phyloP scores from a whole-genome alignment of 2,113 vertebrate genomes.

The Acinonyx jubatus region DNA sequence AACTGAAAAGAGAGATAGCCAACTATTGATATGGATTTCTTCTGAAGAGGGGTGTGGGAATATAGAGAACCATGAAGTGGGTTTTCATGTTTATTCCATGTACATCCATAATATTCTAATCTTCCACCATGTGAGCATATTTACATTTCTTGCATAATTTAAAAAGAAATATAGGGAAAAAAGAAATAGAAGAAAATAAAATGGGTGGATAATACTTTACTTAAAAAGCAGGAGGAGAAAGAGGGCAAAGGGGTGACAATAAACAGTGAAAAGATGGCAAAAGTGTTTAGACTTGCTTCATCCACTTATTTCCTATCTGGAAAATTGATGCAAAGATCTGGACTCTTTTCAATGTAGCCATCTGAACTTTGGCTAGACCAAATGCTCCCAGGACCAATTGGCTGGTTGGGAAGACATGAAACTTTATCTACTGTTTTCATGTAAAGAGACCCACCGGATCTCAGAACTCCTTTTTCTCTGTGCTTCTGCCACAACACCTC shows the following conservation, averaged over 20 bases:
- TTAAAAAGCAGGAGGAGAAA: background rate
- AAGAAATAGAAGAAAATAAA: background rate
- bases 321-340: background rate
- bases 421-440: background rate
- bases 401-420: background rate
- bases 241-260: background rate
- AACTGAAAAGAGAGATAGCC: background rate
- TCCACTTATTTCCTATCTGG: background rate
- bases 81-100: background rate
- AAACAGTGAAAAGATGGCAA: background rate
- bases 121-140: background rate
- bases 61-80: background rate
- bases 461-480: background rate
- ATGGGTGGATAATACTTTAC: background rate
- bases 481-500: background rate
- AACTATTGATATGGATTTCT: background rate
- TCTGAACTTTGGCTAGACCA: background rate
- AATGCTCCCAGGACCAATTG: background rate
- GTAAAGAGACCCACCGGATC: background rate
- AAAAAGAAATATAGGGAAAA: slow-evolving; percentile 3
- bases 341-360: background rate
- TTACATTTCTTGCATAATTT: background rate
- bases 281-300: background rate
- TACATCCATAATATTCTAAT: background rate
- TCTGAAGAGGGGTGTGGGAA: background rate